These are phyloP conservation scores for Nysson spinosus DNA, from an alignment of 2,888 invertebrate species.

Conservation along the genomic window DNA sequence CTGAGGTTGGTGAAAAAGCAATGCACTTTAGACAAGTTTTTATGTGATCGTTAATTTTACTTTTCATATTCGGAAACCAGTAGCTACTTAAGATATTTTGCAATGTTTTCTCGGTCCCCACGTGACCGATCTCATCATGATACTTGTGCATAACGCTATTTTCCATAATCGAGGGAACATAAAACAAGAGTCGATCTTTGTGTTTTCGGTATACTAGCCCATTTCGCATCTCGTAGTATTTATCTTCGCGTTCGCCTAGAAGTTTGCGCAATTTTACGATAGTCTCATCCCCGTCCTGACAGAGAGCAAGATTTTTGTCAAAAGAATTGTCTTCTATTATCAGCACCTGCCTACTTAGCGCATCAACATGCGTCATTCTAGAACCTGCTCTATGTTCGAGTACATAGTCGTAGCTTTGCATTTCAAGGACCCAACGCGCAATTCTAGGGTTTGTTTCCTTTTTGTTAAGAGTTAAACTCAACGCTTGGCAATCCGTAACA, in stretches of 20 bases:
- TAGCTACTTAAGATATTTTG: background rate
- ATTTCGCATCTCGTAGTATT: conserved; percentile 5
- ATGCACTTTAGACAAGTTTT: conserved; percentile 14
- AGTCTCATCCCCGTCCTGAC: background rate
- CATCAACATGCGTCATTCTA: conserved; percentile 11
- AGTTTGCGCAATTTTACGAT: background rate
- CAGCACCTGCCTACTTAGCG: conserved; percentile 1
- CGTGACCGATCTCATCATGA: conserved; percentile 18
- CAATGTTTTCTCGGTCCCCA: background rate
- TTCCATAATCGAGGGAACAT: conserved; percentile 5
- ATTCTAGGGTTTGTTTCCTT: conserved; percentile 17
- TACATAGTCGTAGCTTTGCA: conserved; percentile 8
- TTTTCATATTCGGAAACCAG: conserved; percentile 20
- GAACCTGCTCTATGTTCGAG: background rate
- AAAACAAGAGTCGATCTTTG: no score
- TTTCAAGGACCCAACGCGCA: conserved; percentile 9
- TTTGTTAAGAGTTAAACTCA: conserved; percentile 10
- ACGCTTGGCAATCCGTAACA: conserved; percentile 1
- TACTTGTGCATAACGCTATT: background rate
- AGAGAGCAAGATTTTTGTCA: conserved; percentile 13
- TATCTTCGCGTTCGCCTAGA: background rate
- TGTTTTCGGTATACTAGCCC: conserved; percentile 11
- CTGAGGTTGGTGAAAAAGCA: background rate
- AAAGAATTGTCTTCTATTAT: conserved; percentile 17
- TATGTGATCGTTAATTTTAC: background rate